These are phyloP conservation scores for Macaca nemestrina DNA, from an alignment of 2,113 vertebrate genomes.

Conservation along the genomic window DNA sequence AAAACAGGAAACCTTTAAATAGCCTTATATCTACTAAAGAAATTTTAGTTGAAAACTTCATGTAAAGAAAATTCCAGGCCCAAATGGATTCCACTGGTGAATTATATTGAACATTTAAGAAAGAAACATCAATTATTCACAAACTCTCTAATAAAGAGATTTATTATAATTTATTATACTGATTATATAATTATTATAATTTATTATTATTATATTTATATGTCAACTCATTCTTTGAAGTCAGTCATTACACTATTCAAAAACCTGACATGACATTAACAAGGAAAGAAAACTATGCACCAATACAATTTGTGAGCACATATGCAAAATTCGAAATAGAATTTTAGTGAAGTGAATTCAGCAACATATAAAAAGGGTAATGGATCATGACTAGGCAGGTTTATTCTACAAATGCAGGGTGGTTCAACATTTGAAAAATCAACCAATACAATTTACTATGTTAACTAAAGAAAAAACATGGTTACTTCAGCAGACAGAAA, in stretches of 20 bases:
- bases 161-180: too few relatives aligned
- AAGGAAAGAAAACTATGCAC: background rate
- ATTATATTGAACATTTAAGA: background rate
- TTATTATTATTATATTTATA: background rate
- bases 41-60: background rate
- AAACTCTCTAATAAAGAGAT: background rate
- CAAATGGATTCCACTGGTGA: background rate
- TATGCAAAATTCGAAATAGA: background rate
- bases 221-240: background rate
- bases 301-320: background rate
- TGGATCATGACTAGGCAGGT: background rate
- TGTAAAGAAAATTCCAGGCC: background rate
- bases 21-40: background rate
- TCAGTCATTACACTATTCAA: background rate
- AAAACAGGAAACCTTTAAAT: background rate
- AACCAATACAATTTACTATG: background rate
- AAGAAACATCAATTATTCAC: background rate
- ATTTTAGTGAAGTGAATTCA: background rate
- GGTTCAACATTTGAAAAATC: background rate
- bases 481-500: background rate
- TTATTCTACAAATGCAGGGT: background rate
- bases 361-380: background rate
- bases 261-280: background rate
- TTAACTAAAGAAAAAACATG: background rate
- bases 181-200: too few relatives aligned